Percentiles rank a stretch among this genome's conserved stretches.
Evolutionary conservation across 2,113 vertebrate genomes (phyloP).

Genomic region (Malurus elegans): DNA sequence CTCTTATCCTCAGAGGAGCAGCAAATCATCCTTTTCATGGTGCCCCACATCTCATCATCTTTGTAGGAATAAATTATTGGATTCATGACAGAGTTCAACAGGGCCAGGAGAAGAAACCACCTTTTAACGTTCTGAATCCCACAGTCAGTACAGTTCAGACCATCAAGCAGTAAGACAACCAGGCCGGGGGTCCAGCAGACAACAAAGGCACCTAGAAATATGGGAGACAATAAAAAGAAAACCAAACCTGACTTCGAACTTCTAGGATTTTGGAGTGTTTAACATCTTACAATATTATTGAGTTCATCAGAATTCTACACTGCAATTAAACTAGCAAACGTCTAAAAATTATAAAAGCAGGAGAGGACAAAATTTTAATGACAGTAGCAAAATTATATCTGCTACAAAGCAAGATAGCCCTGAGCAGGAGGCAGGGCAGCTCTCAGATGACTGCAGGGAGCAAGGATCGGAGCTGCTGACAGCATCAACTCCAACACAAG

Average conservation of each 20-base stretch:
- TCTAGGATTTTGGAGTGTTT: not conserved
- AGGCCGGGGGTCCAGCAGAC: constrained; percentile 97
- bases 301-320: not conserved
- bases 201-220: constrained; percentile 87
- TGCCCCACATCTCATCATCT: constrained; percentile 95
- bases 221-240: not conserved
- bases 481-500: not conserved
- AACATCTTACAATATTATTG: not conserved
- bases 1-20: constrained; percentile 79
- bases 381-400: not conserved
- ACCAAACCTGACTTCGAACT: not conserved
- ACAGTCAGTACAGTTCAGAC: constrained; percentile 84
- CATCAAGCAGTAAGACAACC: constrained; percentile 88
- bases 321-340: no score
- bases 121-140: constrained; percentile 83
- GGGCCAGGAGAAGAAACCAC: constrained; percentile 92
- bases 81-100: constrained; percentile 95
- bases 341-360: not conserved
- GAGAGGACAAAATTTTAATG: not conserved
- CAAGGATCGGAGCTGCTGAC: not conserved
- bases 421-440: not conserved
- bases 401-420: not conserved
- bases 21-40: constrained; percentile 88
- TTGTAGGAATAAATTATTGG: constrained; percentile 98
- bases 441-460: not conserved